These are phyloP conservation scores for Neoascia interrupta DNA, from an alignment of 2,888 invertebrate species.

Conservation along the genomic window DNA sequence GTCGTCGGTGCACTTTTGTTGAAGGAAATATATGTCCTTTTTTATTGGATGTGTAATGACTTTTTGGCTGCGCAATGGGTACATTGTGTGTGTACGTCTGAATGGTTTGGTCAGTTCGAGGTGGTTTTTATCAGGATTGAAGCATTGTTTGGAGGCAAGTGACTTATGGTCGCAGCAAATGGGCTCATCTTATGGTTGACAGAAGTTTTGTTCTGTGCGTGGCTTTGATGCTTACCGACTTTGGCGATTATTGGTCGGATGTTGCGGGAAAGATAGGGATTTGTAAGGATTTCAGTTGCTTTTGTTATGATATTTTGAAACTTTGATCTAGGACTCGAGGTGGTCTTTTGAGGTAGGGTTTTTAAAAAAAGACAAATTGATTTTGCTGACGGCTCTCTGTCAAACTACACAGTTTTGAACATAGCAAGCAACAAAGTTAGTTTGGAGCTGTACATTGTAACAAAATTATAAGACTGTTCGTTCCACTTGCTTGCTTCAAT, in stretches of 20 bases:
- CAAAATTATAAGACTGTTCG: no score
- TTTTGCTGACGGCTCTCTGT: not conserved
- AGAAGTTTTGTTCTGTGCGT: conserved; percentile 8
- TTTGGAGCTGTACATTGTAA: conserved; percentile 1
- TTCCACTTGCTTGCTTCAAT: no score
- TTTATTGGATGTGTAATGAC: conserved; percentile 65
- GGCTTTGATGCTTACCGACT: conserved; percentile 47
- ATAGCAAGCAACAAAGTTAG: not conserved
- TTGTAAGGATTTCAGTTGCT: conserved; percentile 18
- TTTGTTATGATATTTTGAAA: not conserved
- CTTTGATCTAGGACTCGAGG: not conserved
- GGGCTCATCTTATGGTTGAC: conserved; percentile 28
- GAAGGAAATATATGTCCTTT: conserved; percentile 36
- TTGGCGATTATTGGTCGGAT: conserved; percentile 6
- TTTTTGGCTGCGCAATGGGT: conserved; percentile 56
- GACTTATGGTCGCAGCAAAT: conserved; percentile 52
- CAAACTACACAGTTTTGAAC: not conserved
- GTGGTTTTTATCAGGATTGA: conserved; percentile 20
- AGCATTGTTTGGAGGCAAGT: conserved; percentile 34
- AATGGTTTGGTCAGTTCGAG: conserved; percentile 18
- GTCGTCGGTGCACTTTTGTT: conserved; percentile 53
- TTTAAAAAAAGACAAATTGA: conserved; percentile 21
- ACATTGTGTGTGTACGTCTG: conserved; percentile 12
- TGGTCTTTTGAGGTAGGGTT: not conserved
- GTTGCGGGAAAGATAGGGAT: conserved; percentile 26